Evolutionary conservation across 2,888 invertebrate genomes (phyloP).

Genomic region (Pseudanteris insignis): DNA sequence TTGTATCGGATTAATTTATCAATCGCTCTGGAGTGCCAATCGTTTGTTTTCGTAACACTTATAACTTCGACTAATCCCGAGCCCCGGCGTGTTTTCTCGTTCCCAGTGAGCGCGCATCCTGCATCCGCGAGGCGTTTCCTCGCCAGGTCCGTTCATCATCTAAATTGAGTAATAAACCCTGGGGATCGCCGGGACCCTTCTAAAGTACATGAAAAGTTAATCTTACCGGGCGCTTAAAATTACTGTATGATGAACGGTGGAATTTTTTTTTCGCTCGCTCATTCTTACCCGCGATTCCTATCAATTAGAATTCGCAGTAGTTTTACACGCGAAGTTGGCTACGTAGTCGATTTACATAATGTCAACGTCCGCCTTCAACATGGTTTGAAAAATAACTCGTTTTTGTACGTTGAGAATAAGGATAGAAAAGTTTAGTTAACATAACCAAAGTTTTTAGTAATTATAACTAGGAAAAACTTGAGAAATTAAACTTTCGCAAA

Average conservation of each 20-base stretch:
- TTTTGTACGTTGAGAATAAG: no score
- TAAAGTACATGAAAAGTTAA: constrained; percentile 58
- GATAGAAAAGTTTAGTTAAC: no score
- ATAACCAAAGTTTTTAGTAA: no score
- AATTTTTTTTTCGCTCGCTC: constrained; percentile 8
- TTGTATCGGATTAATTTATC: no score
- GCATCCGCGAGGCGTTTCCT: constrained; percentile 28
- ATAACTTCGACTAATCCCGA: constrained; percentile 9
- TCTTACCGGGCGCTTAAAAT: constrained; percentile 46
- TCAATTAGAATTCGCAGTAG: constrained; percentile 18
- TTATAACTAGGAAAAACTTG: no score
- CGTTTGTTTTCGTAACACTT: constrained; percentile 13
- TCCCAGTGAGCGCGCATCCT: constrained; percentile 15
- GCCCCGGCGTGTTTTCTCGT: constrained; percentile 12
- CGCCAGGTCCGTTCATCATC: constrained; percentile 56
- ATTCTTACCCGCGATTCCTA: constrained; percentile 3
- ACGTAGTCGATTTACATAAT: no score
- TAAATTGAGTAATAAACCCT: constrained; percentile 61
- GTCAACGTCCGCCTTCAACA: no score
- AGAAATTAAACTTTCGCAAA: no score
- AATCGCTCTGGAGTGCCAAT: constrained; percentile 10
- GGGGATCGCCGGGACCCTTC: constrained; percentile 39
- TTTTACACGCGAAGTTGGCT: no score
- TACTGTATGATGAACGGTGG: constrained; percentile 24
- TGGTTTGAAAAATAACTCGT: no score